Base-by-base conservation (phyloP, 2,888 invertebrate genomes). In the Eupithecia dodoneata region DNA sequence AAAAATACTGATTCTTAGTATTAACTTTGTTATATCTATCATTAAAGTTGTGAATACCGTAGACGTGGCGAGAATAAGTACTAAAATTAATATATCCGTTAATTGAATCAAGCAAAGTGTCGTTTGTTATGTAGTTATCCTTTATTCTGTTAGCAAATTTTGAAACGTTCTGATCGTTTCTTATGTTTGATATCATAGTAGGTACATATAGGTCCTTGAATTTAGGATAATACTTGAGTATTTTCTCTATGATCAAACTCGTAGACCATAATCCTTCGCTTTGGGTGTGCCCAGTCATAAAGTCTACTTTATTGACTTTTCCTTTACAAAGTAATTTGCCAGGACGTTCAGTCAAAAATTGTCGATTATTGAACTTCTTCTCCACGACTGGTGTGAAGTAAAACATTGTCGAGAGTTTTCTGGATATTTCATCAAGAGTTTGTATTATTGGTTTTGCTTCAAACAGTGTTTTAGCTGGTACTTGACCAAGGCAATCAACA, bases 301-400 rank as follows among this genome's bases (percentile, higher is more conserved):
- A 65, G 2, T 65, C 65, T 3, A 65, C 65, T 30, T 65, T 65
- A 41, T 65, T 65, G 2, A 65, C 65, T 41, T 10, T 4, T 41
- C 65, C 65, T 5, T 65, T 65, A 41, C 30, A 65, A 65, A 65
- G 65, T 41, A 65, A 65, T 12, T 18, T 65, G 10, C 41, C 30
- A 65, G 65, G 65, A 65, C 41, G 65, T 65, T 65, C 65, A 10
- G 65, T 65, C 65, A 65, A 65, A 65, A 65, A 65, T 12, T 65
- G 65, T 1, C 9, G 10, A 65, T 65, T 6, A 41, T 65, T 65
- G 6, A 65, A 65, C 13, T 65, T 18, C 5, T 65, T 65, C 65
- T 65, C 65, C 65, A 65, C 65, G 2, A 65, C 13, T 41, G 65
- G 65, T 41, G 65, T 65, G 4, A 65, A 65, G 13, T 65, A 65